Evolutionary conservation across 1,140 invertebrate species (phyloP).

Genomic region (Eurosta solidaginis): DNA sequence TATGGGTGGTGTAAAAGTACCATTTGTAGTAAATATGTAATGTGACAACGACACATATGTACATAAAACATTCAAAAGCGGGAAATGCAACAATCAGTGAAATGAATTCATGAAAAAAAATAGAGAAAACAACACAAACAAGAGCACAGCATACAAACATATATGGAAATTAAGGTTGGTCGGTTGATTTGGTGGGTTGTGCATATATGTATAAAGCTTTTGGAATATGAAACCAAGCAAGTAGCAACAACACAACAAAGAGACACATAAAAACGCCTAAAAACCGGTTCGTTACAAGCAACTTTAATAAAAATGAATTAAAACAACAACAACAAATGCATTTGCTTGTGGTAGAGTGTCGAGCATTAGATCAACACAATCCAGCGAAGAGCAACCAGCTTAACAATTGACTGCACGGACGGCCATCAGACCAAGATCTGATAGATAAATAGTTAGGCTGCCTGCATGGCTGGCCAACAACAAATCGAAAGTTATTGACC

Average conservation of each 20-base stretch:
- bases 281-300: background rate
- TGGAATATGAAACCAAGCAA: background rate
- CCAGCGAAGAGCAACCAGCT: background rate
- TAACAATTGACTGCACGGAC: conserved; percentile 11
- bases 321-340: background rate
- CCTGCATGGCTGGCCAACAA: conserved; percentile 27
- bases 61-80: too few species aligned
- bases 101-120: background rate
- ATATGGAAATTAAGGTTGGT: background rate
- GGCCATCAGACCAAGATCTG: background rate
- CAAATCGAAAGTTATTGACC: conserved; percentile 41
- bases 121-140: background rate
- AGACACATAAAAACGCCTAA: background rate
- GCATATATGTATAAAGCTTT: background rate
- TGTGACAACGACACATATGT: background rate
- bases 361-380: background rate
- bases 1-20: background rate
- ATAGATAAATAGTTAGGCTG: background rate
- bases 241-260: background rate
- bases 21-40: background rate
- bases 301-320: background rate
- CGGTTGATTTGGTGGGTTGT: background rate
- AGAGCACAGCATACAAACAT: background rate
- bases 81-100: background rate
- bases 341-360: background rate